Conservation (phyloP, 2,888 invertebrate species). For the Hyalella azteca region DNA sequence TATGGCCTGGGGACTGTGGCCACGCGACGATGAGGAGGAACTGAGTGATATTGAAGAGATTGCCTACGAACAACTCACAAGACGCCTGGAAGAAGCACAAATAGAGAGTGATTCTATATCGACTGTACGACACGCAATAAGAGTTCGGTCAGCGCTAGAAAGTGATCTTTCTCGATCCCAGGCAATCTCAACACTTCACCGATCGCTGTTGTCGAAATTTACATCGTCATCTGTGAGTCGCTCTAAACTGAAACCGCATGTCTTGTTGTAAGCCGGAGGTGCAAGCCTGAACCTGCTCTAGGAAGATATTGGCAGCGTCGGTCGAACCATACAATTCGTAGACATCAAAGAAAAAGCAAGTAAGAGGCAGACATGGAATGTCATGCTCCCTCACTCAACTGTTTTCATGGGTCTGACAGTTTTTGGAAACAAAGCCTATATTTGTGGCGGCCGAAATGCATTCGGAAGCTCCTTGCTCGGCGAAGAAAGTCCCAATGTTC, state of each 20-base stretch:
- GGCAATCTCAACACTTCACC: not conserved
- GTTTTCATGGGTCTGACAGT: conserved; percentile 38
- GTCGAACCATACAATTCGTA: conserved; percentile 14
- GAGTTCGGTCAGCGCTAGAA: not conserved
- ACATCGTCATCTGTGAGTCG: not conserved
- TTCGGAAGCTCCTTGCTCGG: conserved; percentile 35
- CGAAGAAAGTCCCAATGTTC: conserved; percentile 13
- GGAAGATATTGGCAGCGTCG: conserved; percentile 26
- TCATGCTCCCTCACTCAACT: conserved; percentile 23
- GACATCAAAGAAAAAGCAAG: conserved; percentile 24
- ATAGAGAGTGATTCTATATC: not conserved
- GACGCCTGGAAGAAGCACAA: not conserved
- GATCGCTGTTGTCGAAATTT: not conserved
- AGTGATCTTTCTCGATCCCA: not conserved
- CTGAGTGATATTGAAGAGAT: not conserved
- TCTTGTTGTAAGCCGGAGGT: conserved; percentile 35
- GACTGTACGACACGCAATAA: not conserved
- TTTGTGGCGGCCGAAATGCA: conserved; percentile 36
- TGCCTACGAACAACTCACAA: not conserved
- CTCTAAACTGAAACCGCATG: conserved; percentile 27
- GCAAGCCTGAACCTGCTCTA: conserved; percentile 12
- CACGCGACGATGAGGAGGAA: not conserved
- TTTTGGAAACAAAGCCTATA: conserved; percentile 37
- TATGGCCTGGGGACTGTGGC: not conserved
- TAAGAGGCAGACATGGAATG: not conserved